phyloP scores from a whole-genome alignment of 2,888 invertebrate genomes.

The Tipula confusa region DNA sequence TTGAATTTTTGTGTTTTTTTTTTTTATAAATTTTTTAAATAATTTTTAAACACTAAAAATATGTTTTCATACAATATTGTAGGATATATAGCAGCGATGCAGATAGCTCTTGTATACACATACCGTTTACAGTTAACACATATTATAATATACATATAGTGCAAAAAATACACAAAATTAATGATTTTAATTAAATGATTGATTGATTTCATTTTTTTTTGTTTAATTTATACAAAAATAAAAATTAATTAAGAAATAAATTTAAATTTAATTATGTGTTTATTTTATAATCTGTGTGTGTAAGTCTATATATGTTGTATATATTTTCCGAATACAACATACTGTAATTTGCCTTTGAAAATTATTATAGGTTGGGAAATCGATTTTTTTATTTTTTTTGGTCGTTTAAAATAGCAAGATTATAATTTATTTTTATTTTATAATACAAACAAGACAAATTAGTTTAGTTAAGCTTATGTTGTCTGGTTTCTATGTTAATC shows the following conservation, averaged over 20 bases:
- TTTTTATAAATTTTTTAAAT: background rate
- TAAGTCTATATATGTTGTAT: background rate
- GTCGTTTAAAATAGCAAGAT: background rate
- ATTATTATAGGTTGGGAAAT: background rate
- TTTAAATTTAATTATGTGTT: background rate
- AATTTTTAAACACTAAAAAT: background rate
- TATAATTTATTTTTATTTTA: background rate
- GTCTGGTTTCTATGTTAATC: slow-evolving; percentile 16
- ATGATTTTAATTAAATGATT: slow-evolving; percentile 9
- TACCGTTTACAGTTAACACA: background rate
- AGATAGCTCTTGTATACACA: background rate
- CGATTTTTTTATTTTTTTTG: background rate
- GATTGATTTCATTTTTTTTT: background rate
- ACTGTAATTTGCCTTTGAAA: background rate
- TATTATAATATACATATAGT: too few species aligned
- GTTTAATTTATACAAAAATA: background rate
- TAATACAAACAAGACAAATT: background rate
- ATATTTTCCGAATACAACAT: background rate
- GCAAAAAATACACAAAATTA: background rate
- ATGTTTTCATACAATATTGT: background rate
- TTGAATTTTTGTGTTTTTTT: background rate
- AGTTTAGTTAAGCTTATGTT: background rate
- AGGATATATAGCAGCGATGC: background rate
- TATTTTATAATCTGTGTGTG: background rate
- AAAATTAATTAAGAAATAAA: background rate